A percentile compares a stretch with the other conserved stretches of the same genome.
Conservation (phyloP, 1,140 invertebrate species). For the Odontomachus brunneus region DNA sequence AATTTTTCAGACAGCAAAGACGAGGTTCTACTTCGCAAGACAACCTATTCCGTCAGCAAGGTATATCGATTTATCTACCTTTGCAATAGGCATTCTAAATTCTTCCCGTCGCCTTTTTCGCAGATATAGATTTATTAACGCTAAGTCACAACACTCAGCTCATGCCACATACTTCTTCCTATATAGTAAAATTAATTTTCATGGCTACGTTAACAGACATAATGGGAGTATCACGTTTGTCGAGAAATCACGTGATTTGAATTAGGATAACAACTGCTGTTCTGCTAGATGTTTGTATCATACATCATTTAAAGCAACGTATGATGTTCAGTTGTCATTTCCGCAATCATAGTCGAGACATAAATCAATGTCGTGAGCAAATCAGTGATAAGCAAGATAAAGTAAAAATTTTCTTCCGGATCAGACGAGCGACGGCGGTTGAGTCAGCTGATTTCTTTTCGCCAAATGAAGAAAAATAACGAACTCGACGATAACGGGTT, state of each 20-base stretch:
- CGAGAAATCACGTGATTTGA: too few species aligned
- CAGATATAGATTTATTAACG: not conserved
- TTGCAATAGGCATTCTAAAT: not conserved
- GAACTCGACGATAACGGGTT: not conserved
- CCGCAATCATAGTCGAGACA: not conserved
- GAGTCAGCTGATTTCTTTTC: constrained; percentile 32
- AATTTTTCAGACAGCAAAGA: constrained; percentile 23
- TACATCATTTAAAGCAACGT: not conserved
- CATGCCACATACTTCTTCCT: not conserved
- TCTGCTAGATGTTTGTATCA: not conserved
- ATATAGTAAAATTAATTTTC: too few species aligned
- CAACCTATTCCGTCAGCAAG: constrained; percentile 40
- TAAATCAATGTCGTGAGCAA: constrained; percentile 26
- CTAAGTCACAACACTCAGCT: not conserved
- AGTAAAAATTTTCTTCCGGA: constrained; percentile 25
- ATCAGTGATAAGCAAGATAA: not conserved
- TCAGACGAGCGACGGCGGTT: not conserved
- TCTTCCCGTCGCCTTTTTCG: not conserved
- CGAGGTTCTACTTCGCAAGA: constrained; percentile 42
- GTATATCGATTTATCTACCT: constrained; percentile 9
- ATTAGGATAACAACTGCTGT: not conserved
- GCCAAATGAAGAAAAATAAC: constrained; percentile 16
- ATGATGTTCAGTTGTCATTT: not conserved
- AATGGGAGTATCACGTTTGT: too few species aligned
- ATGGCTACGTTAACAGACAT: too few species aligned